A percentile compares a stretch with the other conserved stretches of the same genome.
These are phyloP conservation scores for Triplophysa tibetana DNA, from an alignment of 2,113 vertebrate species.

Conservation along the genomic window DNA sequence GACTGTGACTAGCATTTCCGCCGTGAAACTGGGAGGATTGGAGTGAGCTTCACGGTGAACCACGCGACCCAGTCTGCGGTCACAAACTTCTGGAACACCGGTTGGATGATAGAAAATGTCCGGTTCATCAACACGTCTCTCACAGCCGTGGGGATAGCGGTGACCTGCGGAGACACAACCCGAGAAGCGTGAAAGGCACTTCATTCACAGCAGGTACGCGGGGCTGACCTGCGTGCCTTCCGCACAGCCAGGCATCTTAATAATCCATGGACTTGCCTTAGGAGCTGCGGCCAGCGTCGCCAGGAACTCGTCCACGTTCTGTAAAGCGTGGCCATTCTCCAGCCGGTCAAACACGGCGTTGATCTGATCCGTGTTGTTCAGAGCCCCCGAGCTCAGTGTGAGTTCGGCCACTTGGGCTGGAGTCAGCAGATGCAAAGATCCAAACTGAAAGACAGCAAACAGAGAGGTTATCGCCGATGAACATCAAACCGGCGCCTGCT, in stretches of 20 bases:
- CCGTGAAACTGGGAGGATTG: slow-evolving; percentile 45
- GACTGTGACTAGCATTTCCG: slow-evolving; percentile 35
- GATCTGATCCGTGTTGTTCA: slow-evolving; percentile 43
- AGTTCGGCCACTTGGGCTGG: slow-evolving; percentile 57
- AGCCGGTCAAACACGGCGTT: slow-evolving; percentile 29
- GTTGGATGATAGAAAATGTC: slow-evolving; percentile 58
- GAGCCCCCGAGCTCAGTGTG: slow-evolving; percentile 41
- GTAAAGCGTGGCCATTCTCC: slow-evolving; percentile 14
- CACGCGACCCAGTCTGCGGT: slow-evolving; percentile 7
- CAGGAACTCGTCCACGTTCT: slow-evolving; percentile 40
- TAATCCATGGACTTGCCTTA: not conserved
- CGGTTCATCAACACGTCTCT: slow-evolving; percentile 54
- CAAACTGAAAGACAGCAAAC: slow-evolving; percentile 20
- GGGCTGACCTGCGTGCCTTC: not conserved
- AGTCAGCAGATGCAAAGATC: slow-evolving; percentile 42
- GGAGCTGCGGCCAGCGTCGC: slow-evolving; percentile 33
- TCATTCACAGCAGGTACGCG: not conserved
- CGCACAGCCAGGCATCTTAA: not conserved
- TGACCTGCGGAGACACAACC: slow-evolving; percentile 10
- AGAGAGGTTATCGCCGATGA: not conserved
- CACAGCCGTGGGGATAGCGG: slow-evolving; percentile 15
- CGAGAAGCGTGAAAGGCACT: not conserved
- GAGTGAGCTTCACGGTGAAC: slow-evolving; percentile 44
- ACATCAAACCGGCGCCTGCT: not conserved
- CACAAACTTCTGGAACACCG: slow-evolving; percentile 3